Percentiles rank a stretch among this genome's conserved stretches.
These are phyloP conservation scores for Schizopygopsis pylzovi DNA, from an alignment of 2,797 vertebrate genomes.

Conservation along the genomic window DNA sequence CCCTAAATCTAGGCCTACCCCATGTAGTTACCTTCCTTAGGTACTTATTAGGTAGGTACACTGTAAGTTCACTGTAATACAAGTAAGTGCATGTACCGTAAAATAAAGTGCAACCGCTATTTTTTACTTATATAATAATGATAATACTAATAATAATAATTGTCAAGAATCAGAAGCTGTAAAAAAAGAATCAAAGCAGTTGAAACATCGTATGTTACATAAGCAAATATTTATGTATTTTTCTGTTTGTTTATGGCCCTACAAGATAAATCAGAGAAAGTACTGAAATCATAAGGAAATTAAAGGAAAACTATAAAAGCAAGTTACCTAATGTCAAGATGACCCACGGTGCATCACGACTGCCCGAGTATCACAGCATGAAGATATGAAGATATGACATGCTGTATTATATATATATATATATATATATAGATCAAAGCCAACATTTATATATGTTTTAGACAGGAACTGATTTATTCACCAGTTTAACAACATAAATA, in stretches of 20 bases:
- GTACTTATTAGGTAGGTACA: not conserved
- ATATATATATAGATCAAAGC: conserved; percentile 24
- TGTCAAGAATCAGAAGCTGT: not conserved
- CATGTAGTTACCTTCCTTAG: not conserved
- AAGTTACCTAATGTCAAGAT: conserved; percentile 15
- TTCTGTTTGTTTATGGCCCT: not conserved
- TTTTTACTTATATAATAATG: not conserved
- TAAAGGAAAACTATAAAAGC: not conserved
- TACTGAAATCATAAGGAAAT: conserved; percentile 6
- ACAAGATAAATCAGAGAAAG: not conserved
- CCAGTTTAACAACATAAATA: not conserved
- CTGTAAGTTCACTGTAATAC: not conserved
- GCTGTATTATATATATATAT: conserved; percentile 15
- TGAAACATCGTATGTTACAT: not conserved
- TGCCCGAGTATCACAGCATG: not conserved
- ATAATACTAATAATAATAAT: not conserved
- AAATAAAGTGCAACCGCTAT: too few relatives aligned
- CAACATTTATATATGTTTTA: not conserved
- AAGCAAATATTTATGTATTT: not conserved
- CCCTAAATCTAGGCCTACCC: not conserved
- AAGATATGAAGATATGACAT: not conserved
- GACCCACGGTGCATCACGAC: conserved; percentile 1
- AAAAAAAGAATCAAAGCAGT: not conserved
- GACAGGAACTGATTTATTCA: not conserved
- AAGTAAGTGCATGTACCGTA: too few relatives aligned